These are phyloP conservation scores for Chloroceryle amazona DNA, from an alignment of 2,797 vertebrate genomes.

Conservation along the genomic window DNA sequence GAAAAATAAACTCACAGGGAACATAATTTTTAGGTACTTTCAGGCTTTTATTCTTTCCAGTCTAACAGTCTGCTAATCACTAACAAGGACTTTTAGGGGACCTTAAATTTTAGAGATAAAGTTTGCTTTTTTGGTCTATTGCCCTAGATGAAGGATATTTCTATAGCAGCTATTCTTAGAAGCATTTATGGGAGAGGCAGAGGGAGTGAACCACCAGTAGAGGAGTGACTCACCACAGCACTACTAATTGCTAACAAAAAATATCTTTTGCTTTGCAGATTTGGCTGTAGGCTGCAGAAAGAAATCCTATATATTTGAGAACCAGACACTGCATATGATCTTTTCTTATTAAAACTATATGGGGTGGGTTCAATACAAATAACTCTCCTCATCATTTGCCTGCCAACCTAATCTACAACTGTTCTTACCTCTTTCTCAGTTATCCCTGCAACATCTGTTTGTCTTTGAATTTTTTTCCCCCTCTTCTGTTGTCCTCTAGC, in stretches of 20 bases:
- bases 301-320: not conserved
- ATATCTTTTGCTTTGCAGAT: not conserved
- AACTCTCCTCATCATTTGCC: not conserved
- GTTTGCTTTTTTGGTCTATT: constrained; percentile 20
- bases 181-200: constrained; percentile 49
- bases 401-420: not conserved
- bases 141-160: constrained; percentile 41
- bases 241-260: constrained; percentile 54
- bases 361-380: not conserved
- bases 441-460: constrained; percentile 3
- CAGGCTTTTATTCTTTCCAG: not conserved
- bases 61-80: not conserved
- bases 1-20: not conserved
- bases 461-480: no score
- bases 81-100: not conserved
- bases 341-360: not conserved
- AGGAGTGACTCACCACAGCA: constrained; percentile 64
- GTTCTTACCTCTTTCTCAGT: not conserved
- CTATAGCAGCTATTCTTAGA: constrained; percentile 67
- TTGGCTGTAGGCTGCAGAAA: constrained; percentile 7
- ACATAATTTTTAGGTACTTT: not conserved
- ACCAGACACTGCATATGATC: not conserved
- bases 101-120: constrained; percentile 1
- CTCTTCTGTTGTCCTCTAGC: not conserved
- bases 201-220: constrained; percentile 8